phyloP scores from a whole-genome alignment of 2,888 invertebrate species.

The Odontothrips loti region DNA sequence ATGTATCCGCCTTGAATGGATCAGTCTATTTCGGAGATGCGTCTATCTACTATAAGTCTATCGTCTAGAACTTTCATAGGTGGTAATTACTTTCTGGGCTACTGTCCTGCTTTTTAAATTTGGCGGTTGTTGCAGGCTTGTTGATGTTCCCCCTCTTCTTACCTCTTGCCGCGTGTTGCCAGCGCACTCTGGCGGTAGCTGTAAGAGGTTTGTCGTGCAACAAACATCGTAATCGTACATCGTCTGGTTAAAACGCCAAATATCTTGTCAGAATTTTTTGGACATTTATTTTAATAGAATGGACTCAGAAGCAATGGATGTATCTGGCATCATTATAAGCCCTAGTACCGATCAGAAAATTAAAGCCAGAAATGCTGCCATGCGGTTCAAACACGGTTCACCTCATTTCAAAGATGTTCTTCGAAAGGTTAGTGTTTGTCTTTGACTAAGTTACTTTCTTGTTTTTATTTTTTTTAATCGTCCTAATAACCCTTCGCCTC shows the following conservation, averaged over 20 bases:
- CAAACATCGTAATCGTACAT: too few species aligned
- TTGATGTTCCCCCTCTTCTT: too few species aligned
- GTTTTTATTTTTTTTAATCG: background rate
- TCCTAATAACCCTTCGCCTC: background rate
- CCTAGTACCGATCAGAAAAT: background rate
- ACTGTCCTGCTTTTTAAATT: too few species aligned
- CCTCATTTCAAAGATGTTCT: slow-evolving; percentile 7
- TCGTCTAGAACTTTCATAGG: too few species aligned
- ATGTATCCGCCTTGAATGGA: too few species aligned
- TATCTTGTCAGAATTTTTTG: background rate
- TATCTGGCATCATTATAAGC: background rate
- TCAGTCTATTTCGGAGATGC: too few species aligned
- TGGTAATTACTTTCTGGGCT: too few species aligned
- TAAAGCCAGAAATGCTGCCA: slow-evolving; percentile 5
- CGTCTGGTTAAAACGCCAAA: background rate
- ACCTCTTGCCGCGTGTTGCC: too few species aligned
- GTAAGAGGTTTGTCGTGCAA: too few species aligned
- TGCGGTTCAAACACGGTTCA: background rate
- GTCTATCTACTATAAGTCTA: too few species aligned
- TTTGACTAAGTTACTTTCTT: background rate
- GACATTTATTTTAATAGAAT: background rate
- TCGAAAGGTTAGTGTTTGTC: background rate
- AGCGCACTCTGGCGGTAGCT: background rate
- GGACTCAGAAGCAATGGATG: background rate
- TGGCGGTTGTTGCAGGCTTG: too few species aligned